Conservation (phyloP, 2,113 vertebrate genomes). For the Isurus oxyrinchus region DNA sequence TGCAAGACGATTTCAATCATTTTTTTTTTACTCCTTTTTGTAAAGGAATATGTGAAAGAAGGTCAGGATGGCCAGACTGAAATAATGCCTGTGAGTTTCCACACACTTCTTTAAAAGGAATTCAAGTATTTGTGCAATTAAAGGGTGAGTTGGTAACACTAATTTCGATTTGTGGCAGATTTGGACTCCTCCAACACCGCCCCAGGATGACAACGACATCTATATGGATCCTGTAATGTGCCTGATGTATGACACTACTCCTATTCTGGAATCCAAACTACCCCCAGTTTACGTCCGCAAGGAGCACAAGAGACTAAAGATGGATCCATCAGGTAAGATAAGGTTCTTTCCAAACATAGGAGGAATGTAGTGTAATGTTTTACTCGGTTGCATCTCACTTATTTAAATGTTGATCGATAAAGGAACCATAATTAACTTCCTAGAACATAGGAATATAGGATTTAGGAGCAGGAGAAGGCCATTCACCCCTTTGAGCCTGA, state of each 20-base stretch:
- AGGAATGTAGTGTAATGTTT: neutral
- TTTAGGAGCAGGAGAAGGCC: too few relatives aligned
- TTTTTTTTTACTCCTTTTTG: slow-evolving; percentile 31
- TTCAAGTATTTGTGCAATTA: neutral
- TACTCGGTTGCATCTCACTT: too few relatives aligned
- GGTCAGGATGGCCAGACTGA: slow-evolving; percentile 76
- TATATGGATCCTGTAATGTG: slow-evolving; percentile 89
- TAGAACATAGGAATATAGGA: too few relatives aligned
- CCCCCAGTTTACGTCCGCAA: slow-evolving; percentile 82
- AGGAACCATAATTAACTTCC: neutral
- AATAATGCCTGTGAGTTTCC: slow-evolving; percentile 77
- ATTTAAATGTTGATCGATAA: neutral
- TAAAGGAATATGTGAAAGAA: slow-evolving; percentile 81
- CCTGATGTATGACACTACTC: slow-evolving; percentile 80
- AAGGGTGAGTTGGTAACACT: neutral
- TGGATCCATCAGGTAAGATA: slow-evolving; percentile 71
- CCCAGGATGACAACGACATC: slow-evolving; percentile 87
- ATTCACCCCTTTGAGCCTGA: too few relatives aligned
- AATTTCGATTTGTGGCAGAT: slow-evolving; percentile 55
- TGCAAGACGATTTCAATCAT: neutral
- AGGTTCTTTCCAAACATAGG: neutral
- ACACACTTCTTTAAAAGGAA: neutral
- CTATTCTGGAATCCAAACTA: slow-evolving; percentile 79
- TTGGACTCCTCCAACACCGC: slow-evolving; percentile 87
- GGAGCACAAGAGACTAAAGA: slow-evolving; percentile 80